Evolutionary conservation across 2,113 vertebrate species (phyloP), one percentile per base, ranked within the genome.

Genomic region (Eulemur macaco): DNA sequence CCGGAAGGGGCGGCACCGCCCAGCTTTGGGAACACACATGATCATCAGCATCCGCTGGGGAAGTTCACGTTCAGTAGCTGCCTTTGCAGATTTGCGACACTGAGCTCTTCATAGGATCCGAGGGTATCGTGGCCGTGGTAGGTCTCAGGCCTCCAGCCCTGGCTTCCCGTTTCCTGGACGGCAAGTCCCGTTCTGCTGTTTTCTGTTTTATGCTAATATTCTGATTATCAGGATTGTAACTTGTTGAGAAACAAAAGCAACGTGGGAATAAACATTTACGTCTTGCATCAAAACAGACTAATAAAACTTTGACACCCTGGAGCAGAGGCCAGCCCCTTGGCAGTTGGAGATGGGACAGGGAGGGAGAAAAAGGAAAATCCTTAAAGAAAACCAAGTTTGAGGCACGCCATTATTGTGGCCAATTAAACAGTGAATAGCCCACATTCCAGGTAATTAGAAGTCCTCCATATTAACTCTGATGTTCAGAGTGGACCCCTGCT

Each of bases 1-100:
- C 52, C 73, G 80, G 77, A 83, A 97, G 98, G 96, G 97, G 97
- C 98, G 86, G 25, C 84, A 34, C 47, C 77, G 96, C 95, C 6
- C 29, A 73, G 83, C 89, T 95, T 96, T 94, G 96, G 97, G 93
- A 96, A 89, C 56, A 97, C 92, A 97, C 81, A 77, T 97, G 96
- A 98, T 94, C 93, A 94, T 60, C 50, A 80, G 17, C 52, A 50
- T 56, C 95, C 58, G 92, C 96, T 92, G 69, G 80, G 97, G 94
- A 89, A 97, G 78, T 95, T 95, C 85, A 80, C 64, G 71, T 56
- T 92, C 88, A 96, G 91, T 86, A 21, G 1, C 39, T 95, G 66
- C 58, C 93, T 96, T 97, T 95, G 96, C 95, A 78, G 94, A 87
- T 94, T 90, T 86, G 47, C 68, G 23, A 91, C n/a, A 12, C 0